phyloP scores from a whole-genome alignment of 2,888 invertebrate genomes.

The Drosophila prostipennis region DNA sequence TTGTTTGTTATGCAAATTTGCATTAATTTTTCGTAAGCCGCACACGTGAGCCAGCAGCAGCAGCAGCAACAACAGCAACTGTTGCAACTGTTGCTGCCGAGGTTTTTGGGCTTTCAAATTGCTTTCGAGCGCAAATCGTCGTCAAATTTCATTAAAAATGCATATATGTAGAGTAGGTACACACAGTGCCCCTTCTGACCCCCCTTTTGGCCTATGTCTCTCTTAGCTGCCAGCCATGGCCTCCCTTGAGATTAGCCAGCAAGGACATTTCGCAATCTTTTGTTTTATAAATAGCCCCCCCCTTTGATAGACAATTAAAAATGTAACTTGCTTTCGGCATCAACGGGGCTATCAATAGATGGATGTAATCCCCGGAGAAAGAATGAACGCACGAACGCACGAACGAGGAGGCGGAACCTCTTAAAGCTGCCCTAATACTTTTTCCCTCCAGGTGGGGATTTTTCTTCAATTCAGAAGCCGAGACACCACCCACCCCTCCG shows the following conservation, averaged over 20 bases:
- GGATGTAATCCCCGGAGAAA: neutral
- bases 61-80: slow-evolving; percentile 40
- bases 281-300: slow-evolving; percentile 65
- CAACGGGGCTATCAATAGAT: slow-evolving; percentile 65
- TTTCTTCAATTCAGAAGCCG: slow-evolving; percentile 5
- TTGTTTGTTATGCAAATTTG: slow-evolving; percentile 77
- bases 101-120: slow-evolving; percentile 59
- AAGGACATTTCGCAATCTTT: slow-evolving; percentile 62
- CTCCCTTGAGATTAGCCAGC: slow-evolving; percentile 42
- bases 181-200: slow-evolving; percentile 9
- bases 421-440: slow-evolving; percentile 21
- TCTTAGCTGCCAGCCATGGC: slow-evolving; percentile 3
- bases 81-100: slow-evolving; percentile 50
- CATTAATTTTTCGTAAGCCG: slow-evolving; percentile 71
- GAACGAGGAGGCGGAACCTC: neutral
- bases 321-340: slow-evolving; percentile 50
- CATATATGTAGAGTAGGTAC: slow-evolving; percentile 29
- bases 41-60: slow-evolving; percentile 57
- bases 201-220: slow-evolving; percentile 2
- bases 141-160: slow-evolving; percentile 59
- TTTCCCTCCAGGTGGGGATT: slow-evolving; percentile 19
- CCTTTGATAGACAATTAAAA: slow-evolving; percentile 75
- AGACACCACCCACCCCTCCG: neutral
- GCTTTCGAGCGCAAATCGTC: slow-evolving; percentile 52
- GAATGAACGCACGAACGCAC: too few relatives aligned